Evolutionary conservation across 2,888 invertebrate genomes (phyloP).

Genomic region (Mystacides longicornis): DNA sequence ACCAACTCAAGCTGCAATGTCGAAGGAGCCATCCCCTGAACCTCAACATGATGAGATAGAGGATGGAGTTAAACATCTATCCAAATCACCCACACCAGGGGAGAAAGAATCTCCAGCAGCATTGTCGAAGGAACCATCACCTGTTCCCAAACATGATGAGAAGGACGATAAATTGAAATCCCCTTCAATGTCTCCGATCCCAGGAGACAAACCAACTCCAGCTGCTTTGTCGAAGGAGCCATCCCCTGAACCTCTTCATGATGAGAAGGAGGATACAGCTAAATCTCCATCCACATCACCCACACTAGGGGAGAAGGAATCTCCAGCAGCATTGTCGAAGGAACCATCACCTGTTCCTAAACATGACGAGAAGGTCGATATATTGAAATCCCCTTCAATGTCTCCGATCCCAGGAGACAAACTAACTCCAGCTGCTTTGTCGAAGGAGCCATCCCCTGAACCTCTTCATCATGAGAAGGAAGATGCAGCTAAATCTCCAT

Average conservation of each 20-base stretch:
- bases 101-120: neutral
- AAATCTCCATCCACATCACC: neutral
- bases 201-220: neutral
- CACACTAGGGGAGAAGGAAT: neutral
- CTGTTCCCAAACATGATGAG: neutral
- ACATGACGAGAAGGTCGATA: neutral
- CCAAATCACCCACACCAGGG: neutral
- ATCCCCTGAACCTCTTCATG: neutral
- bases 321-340: neutral
- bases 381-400: neutral
- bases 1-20: no score
- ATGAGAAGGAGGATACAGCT: neutral
- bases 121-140: neutral
- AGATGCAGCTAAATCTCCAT: neutral
- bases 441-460: neutral
- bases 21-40: no score
- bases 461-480: neutral
- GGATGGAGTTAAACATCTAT: neutral
- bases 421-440: no score
- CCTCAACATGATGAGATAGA: neutral
- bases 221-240: no score
- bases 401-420: neutral
- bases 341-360: neutral
- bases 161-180: neutral
- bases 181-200: neutral